Percentiles rank a stretch among this genome's conserved stretches.
Evolutionary conservation across 2,888 invertebrate species (phyloP).

Genomic region (Furcula furcula): DNA sequence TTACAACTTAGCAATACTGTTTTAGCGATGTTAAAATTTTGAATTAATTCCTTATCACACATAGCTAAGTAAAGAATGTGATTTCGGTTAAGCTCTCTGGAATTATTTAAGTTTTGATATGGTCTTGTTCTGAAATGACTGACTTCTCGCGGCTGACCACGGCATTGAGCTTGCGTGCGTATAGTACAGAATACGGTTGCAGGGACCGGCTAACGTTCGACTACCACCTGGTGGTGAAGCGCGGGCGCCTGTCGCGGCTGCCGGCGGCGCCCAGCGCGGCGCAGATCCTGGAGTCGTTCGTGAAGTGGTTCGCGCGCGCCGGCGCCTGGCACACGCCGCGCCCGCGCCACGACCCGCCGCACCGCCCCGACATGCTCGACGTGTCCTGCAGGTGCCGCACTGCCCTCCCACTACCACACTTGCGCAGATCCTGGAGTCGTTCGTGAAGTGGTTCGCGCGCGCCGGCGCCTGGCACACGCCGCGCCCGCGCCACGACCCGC

Average conservation of each 20-base stretch:
- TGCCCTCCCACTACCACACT: too few relatives aligned
- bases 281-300: conserved; percentile 72
- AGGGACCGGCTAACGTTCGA: conserved; percentile 75
- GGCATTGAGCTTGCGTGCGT: too few relatives aligned
- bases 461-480: conserved; percentile 70
- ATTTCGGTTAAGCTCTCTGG: too few relatives aligned
- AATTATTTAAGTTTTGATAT: too few relatives aligned
- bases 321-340: conserved; percentile 68
- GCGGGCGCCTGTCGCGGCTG: conserved; percentile 62
- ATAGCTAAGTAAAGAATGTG: too few relatives aligned
- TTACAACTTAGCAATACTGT: too few relatives aligned
- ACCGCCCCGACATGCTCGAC: conserved; percentile 59
- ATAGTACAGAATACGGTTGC: conserved; percentile 14
- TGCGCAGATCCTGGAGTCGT: conserved; percentile 72
- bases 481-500: conserved; percentile 53
- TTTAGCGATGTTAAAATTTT: too few relatives aligned
- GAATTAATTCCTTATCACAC: too few relatives aligned
- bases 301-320: conserved; percentile 74
- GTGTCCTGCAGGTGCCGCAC: conserved; percentile 59
- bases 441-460: conserved; percentile 75
- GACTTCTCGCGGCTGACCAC: too few relatives aligned
- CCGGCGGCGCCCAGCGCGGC: conserved; percentile 71
- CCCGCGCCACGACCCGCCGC: conserved; percentile 54
- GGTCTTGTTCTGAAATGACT: too few relatives aligned
- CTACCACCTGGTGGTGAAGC: conserved; percentile 75